A percentile compares a stretch with the other conserved stretches of the same genome.
Evolutionary conservation across 2,888 invertebrate genomes (phyloP).

Genomic region (Chaetoderma sp.): DNA sequence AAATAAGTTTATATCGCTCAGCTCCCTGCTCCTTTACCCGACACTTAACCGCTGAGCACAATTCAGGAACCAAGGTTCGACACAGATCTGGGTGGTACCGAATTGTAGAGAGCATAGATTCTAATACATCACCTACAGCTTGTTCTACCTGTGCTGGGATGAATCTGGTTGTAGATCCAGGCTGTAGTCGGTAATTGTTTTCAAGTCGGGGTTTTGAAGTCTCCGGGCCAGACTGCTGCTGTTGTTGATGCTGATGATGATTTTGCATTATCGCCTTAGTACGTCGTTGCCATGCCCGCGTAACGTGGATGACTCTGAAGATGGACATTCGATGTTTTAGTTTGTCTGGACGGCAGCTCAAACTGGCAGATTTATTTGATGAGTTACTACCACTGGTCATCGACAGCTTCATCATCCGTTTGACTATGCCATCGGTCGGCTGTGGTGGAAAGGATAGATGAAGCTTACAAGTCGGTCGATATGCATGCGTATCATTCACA

Average conservation of each 20-base stretch:
- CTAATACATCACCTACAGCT: slow-evolving; percentile 44
- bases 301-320: slow-evolving; percentile 50
- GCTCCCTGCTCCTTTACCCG: slow-evolving; percentile 51
- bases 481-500: too few relatives aligned
- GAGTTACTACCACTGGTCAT: not conserved
- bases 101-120: slow-evolving; percentile 40
- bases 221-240: slow-evolving; percentile 11
- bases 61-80: slow-evolving; percentile 44
- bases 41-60: slow-evolving; percentile 48
- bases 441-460: slow-evolving; percentile 25
- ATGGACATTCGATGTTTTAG: slow-evolving; percentile 40
- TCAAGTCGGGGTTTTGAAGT: slow-evolving; percentile 41
- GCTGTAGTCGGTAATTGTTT: slow-evolving; percentile 56
- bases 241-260: too few relatives aligned
- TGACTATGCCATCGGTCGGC: slow-evolving; percentile 26
- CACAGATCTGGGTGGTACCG: slow-evolving; percentile 46
- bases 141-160: slow-evolving; percentile 43
- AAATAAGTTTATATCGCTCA: slow-evolving; percentile 57
- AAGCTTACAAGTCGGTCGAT: too few relatives aligned
- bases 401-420: slow-evolving; percentile 3
- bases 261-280: too few relatives aligned
- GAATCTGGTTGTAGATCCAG: slow-evolving; percentile 45
- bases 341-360: slow-evolving; percentile 28
- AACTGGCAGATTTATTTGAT: slow-evolving; percentile 21
- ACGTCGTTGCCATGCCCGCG: slow-evolving; percentile 51